phyloP scores from a whole-genome alignment of 2,113 vertebrate genomes.

The Xenopus laevis region DNA sequence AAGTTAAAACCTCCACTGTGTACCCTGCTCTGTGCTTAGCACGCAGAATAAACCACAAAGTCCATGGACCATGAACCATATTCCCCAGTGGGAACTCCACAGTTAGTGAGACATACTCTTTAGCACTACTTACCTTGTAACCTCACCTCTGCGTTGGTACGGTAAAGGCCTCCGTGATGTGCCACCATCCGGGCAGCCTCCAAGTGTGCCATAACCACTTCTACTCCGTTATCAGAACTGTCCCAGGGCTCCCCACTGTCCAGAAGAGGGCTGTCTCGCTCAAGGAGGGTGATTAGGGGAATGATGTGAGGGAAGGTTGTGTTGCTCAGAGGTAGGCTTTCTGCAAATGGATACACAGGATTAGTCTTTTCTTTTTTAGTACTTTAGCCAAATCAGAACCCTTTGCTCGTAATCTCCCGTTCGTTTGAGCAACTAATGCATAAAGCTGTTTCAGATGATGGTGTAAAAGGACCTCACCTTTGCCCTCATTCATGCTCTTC shows the following conservation, averaged over 20 bases:
- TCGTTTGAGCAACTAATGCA: too few relatives aligned
- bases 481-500: conserved; percentile 90
- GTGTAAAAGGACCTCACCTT: conserved; percentile 67
- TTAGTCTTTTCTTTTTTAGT: too few relatives aligned
- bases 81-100: too few relatives aligned
- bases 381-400: too few relatives aligned
- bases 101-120: background rate
- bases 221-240: conserved; percentile 77
- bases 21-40: too few relatives aligned
- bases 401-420: too few relatives aligned
- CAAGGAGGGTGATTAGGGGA: conserved; percentile 86
- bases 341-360: conserved; percentile 56
- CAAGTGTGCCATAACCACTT: conserved; percentile 92
- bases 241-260: conserved; percentile 87
- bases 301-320: conserved; percentile 87
- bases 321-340: conserved; percentile 77
- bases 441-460: background rate
- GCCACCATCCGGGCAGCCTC: conserved; percentile 90
- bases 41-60: too few relatives aligned
- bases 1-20: too few relatives aligned
- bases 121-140: conserved; percentile 74
- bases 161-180: conserved; percentile 85
- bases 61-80: too few relatives aligned
- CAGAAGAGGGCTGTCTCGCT: conserved; percentile 71
- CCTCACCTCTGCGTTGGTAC: conserved; percentile 83